Percentiles rank a stretch among this genome's conserved stretches.
Evolutionary conservation across 2,888 invertebrate genomes (phyloP).

Genomic region (Agrochola circellaris): DNA sequence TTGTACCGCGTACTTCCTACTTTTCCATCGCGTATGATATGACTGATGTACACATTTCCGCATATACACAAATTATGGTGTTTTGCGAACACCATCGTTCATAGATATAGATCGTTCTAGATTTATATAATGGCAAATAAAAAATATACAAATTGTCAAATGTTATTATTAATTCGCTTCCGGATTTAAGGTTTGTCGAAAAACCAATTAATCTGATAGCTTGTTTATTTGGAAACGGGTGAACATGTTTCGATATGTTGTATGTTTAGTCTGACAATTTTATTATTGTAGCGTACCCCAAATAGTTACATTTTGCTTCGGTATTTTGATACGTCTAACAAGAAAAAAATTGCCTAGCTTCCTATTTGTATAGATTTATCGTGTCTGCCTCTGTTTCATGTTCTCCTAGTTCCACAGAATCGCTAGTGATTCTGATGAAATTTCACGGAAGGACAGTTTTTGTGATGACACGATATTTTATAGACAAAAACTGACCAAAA

Average conservation of each 20-base stretch:
- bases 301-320: neutral
- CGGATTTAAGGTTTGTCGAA: conserved; percentile 34
- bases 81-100: conserved; percentile 56
- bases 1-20: conserved; percentile 32
- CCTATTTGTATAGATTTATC: neutral
- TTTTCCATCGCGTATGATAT: conserved; percentile 43
- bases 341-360: neutral
- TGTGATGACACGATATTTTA: conserved; percentile 24
- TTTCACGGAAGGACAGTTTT: conserved; percentile 33
- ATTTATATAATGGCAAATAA: conserved; percentile 41
- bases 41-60: conserved; percentile 60
- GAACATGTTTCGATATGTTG: conserved; percentile 26
- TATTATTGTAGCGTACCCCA: no score
- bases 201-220: conserved; percentile 45
- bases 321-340: neutral
- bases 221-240: conserved; percentile 43
- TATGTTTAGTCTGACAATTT: neutral
- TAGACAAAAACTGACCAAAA: neutral
- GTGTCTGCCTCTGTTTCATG: neutral
- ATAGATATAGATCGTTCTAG: no score
- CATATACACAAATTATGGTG: conserved; percentile 41
- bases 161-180: conserved; percentile 24
- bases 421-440: conserved; percentile 23
- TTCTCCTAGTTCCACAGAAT: conserved; percentile 9
- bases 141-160: conserved; percentile 43